Conservation (phyloP, 2,113 vertebrate species). For the Hippocampus barbouri region DNA sequence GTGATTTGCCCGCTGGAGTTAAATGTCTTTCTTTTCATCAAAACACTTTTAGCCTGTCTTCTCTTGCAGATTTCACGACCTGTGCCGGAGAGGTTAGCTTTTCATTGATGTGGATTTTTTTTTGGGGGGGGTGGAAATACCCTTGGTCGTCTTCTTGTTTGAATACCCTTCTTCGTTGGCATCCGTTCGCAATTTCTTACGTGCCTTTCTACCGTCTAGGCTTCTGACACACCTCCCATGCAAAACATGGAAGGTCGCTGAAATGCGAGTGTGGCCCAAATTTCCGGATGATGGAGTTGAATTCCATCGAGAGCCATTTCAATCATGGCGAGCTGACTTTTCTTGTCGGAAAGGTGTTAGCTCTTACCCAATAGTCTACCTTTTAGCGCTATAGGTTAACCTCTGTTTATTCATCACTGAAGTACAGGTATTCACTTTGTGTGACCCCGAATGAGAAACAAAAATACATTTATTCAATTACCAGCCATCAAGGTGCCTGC, state of each 20-base stretch:
- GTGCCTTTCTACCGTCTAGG: too few relatives aligned
- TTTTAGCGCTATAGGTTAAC: too few relatives aligned
- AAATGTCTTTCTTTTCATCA: not conserved
- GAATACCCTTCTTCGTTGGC: too few relatives aligned
- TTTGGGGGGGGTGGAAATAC: not conserved
- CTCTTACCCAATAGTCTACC: too few relatives aligned
- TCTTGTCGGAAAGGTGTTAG: too few relatives aligned
- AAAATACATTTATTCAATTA: slow-evolving; percentile 54
- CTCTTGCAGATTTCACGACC: slow-evolving; percentile 1
- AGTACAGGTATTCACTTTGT: not conserved
- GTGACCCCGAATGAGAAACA: slow-evolving; percentile 33
- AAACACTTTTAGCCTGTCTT: not conserved
- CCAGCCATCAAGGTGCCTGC: slow-evolving; percentile 38
- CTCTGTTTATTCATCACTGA: not conserved
- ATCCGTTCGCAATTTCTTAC: too few relatives aligned
- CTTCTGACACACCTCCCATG: too few relatives aligned
- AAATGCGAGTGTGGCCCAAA: too few relatives aligned
- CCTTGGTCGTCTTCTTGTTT: not conserved
- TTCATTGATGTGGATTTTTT: not conserved
- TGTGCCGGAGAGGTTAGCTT: not conserved
- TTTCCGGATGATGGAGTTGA: too few relatives aligned
- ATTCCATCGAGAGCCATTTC: too few relatives aligned
- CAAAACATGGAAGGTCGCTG: too few relatives aligned
- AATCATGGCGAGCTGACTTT: too few relatives aligned
- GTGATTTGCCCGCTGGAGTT: not conserved